Evolutionary conservation across 1,140 invertebrate genomes (phyloP).

Genomic region (Euwallacea similis): DNA sequence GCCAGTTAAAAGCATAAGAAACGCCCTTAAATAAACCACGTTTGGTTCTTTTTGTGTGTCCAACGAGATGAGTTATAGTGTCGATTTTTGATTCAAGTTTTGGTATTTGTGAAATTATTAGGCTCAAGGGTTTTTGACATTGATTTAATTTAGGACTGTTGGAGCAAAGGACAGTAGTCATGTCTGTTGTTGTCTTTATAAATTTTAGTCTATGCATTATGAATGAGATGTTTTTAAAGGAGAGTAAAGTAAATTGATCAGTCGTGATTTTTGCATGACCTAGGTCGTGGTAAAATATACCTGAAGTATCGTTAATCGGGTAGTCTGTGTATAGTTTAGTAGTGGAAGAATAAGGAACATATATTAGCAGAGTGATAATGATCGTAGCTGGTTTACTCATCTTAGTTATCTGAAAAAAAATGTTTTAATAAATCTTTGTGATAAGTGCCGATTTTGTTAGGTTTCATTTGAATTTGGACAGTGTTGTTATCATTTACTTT

Average conservation of each 20-base stretch:
- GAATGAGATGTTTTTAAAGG: slow-evolving; percentile 37
- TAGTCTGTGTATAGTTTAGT: not conserved
- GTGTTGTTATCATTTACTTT: slow-evolving; percentile 35
- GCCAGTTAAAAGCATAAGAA: slow-evolving; percentile 46
- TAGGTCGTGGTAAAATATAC: slow-evolving; percentile 38
- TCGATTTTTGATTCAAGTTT: slow-evolving; percentile 36
- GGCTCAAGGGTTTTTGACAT: slow-evolving; percentile 33
- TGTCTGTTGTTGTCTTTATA: not conserved
- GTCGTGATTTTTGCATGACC: slow-evolving; percentile 33
- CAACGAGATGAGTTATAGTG: slow-evolving; percentile 34
- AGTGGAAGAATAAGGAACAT: not conserved
- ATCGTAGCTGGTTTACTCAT: not conserved
- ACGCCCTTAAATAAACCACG: slow-evolving; percentile 44
- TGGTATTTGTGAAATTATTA: slow-evolving; percentile 21
- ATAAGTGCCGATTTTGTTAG: slow-evolving; percentile 35
- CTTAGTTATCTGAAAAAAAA: slow-evolving; percentile 28
- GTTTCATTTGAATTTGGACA: slow-evolving; percentile 31
- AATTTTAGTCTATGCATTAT: slow-evolving; percentile 8
- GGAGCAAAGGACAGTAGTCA: slow-evolving; percentile 3
- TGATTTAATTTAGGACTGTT: slow-evolving; percentile 11
- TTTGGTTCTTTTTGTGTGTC: slow-evolving; percentile 16
- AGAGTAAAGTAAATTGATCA: slow-evolving; percentile 31
- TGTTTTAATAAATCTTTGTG: slow-evolving; percentile 39
- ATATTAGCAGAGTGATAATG: not conserved
- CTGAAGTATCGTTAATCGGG: slow-evolving; percentile 17